These are phyloP conservation scores for Melanitta fusca DNA, from an alignment of 2,797 vertebrate genomes.

Conservation along the genomic window DNA sequence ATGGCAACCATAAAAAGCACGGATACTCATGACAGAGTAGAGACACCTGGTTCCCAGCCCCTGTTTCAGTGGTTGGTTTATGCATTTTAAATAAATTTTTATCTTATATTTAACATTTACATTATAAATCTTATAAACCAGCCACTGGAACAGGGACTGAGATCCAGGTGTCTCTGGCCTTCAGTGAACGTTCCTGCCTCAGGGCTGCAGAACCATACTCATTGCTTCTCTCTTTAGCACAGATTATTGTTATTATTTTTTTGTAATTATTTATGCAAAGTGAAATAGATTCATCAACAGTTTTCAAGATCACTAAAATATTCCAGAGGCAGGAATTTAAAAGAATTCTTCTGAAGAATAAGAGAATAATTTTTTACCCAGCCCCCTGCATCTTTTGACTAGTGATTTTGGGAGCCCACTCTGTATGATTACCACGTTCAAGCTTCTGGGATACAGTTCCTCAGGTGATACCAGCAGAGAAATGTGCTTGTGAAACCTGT, in stretches of 20 bases:
- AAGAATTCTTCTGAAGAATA: background rate
- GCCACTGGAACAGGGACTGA: background rate
- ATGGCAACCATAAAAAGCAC: background rate
- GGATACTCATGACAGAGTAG: background rate
- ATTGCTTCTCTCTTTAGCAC: background rate
- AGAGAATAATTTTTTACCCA: background rate
- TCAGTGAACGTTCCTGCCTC: background rate
- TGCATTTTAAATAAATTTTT: background rate
- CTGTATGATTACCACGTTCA: background rate
- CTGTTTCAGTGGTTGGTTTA: background rate
- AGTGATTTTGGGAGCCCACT: background rate
- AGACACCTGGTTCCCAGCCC: background rate
- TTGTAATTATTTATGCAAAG: background rate
- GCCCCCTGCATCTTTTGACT: background rate
- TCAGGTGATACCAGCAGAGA: background rate
- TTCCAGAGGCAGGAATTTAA: background rate
- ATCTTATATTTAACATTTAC: background rate
- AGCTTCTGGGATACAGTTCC: background rate
- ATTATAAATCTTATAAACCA: background rate
- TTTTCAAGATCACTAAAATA: background rate
- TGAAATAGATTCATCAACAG: background rate
- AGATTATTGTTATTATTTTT: background rate
- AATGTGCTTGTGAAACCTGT: background rate
- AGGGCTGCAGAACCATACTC: background rate
- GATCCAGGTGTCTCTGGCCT: background rate